phyloP scores from a whole-genome alignment of 2,888 invertebrate species.

The Cryptophagus acutangulus region DNA sequence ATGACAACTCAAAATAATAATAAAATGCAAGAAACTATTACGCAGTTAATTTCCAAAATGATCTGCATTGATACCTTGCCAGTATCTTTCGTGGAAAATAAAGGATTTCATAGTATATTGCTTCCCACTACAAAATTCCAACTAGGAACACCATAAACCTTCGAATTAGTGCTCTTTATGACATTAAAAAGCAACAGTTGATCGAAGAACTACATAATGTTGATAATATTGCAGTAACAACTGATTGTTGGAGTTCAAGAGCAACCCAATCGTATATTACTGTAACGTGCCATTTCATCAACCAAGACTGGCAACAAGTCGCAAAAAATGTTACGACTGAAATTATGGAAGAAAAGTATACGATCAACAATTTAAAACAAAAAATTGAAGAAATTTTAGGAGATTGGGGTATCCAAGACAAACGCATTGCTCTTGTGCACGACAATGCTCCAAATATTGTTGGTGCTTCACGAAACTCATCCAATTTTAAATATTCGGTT shows the following conservation, averaged over 20 bases:
- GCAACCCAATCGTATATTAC: conserved; percentile 27
- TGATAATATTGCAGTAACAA: conserved; percentile 19
- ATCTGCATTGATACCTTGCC: conserved; percentile 17
- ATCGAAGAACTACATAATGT: conserved; percentile 6
- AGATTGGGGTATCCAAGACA: conserved; percentile 23
- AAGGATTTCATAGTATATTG: conserved; percentile 12
- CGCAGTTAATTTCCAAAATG: conserved; percentile 20
- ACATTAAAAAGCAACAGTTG: conserved; percentile 13
- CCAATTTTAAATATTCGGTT: conserved; percentile 17
- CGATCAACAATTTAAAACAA: conserved; percentile 20
- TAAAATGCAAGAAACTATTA: conserved; percentile 17
- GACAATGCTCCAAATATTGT: conserved; percentile 32
- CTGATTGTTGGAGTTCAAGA: conserved; percentile 29
- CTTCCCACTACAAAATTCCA: conserved; percentile 16
- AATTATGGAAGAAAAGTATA: conserved; percentile 24
- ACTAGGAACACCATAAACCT: conserved; percentile 13
- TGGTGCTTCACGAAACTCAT: conserved; percentile 15
- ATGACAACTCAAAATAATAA: conserved; percentile 10
- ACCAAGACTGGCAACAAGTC: conserved; percentile 20
- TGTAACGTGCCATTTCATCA: conserved; percentile 25
- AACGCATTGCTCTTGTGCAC: conserved; percentile 25
- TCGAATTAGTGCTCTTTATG: conserved; percentile 17
- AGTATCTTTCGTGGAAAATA: conserved; percentile 14
- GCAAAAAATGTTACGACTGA: conserved; percentile 21
- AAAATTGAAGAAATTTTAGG: conserved; percentile 21